A percentile compares a stretch with the other conserved stretches of the same genome.
phyloP scores from a whole-genome alignment of 2,113 vertebrate genomes.

The Laticauda colubrina region DNA sequence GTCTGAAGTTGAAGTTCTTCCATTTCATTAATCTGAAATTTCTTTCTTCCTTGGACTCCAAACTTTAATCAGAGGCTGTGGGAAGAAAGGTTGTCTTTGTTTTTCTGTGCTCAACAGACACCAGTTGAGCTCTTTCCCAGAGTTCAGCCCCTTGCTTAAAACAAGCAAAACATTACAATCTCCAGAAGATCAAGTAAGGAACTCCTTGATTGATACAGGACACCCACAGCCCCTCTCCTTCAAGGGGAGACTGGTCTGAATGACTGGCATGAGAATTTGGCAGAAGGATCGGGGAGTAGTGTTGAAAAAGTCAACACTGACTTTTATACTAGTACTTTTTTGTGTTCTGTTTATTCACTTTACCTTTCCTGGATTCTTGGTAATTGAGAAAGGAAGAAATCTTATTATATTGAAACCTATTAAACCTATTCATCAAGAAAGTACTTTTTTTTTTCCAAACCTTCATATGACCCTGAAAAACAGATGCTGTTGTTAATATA shows the following conservation, averaged over 20 bases:
- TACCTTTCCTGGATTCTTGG: background rate
- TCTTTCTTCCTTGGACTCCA: background rate
- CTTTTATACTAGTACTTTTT: background rate
- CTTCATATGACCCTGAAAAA: background rate
- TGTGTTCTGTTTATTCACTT: background rate
- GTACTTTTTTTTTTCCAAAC: background rate
- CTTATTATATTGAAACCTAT: background rate
- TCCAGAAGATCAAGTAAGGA: background rate
- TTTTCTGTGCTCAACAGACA: background rate
- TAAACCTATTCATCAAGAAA: background rate
- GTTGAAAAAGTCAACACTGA: background rate
- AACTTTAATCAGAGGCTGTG: background rate
- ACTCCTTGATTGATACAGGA: background rate
- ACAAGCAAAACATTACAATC: background rate
- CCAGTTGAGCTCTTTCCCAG: background rate
- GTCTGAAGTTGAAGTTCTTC: background rate
- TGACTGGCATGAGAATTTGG: background rate
- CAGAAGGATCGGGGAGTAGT: background rate
- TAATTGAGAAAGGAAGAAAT: background rate
- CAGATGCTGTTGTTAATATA: background rate
- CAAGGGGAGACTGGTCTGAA: background rate
- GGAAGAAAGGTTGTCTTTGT: background rate
- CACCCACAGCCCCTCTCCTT: background rate
- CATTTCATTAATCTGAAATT: background rate
- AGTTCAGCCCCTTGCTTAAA: background rate